A percentile compares a stretch with the other conserved stretches of the same genome.
phyloP scores from a whole-genome alignment of 2,113 vertebrate genomes.

The Shinisaurus crocodilurus region DNA sequence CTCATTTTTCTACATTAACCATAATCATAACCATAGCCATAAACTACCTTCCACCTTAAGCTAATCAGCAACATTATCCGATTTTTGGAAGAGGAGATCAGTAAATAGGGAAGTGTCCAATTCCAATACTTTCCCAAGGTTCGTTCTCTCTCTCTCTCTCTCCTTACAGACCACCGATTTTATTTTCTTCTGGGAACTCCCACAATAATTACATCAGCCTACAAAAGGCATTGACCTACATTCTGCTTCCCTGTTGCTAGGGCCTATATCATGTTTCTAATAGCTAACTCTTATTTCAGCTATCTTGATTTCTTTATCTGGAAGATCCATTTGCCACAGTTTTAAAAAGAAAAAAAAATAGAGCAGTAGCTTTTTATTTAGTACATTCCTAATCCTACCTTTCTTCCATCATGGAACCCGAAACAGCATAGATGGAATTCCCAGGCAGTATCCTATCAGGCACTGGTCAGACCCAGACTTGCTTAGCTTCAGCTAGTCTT shows the following conservation, averaged over 20 bases:
- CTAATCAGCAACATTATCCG: background rate
- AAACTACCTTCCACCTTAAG: background rate
- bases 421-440: background rate
- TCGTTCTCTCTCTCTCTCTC: background rate
- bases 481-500: background rate
- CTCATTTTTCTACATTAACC: background rate
- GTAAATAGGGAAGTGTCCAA: background rate
- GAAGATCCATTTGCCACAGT: background rate
- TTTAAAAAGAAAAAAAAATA: background rate
- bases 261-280: background rate
- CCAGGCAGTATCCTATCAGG: background rate
- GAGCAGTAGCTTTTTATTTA: background rate
- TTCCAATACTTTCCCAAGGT: rapidly evolving
- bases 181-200: conserved; percentile 7
- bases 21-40: background rate
- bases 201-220: background rate
- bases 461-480: background rate
- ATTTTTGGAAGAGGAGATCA: background rate
- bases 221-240: background rate
- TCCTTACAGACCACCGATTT: background rate
- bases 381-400: background rate
- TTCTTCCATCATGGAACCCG: background rate
- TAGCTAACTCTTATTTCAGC: background rate
- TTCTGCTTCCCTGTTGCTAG: background rate
- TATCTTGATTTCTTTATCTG: background rate